Percentiles rank a stretch among this genome's conserved stretches.
These are phyloP conservation scores for Corbicula japonica DNA, from an alignment of 2,888 invertebrate species.

Conservation along the genomic window DNA sequence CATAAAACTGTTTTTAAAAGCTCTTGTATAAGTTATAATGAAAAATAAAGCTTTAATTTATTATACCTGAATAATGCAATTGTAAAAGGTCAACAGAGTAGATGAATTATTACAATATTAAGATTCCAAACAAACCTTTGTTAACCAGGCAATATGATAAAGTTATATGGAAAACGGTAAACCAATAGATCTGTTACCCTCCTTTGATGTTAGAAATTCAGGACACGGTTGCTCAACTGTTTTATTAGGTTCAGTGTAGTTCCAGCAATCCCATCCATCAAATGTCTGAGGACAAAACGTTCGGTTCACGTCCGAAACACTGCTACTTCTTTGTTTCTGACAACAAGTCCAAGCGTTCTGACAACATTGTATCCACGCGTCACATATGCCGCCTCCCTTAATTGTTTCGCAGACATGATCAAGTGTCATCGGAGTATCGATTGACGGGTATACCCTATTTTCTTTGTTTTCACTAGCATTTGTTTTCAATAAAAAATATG, in stretches of 20 bases:
- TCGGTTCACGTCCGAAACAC: constrained; percentile 36
- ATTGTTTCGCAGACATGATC: constrained; percentile 68
- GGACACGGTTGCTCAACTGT: constrained; percentile 72
- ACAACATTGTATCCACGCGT: constrained; percentile 76
- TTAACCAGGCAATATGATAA: too few species aligned
- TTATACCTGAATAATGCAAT: too few species aligned
- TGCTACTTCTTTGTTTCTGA: constrained; percentile 56
- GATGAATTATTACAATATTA: too few species aligned
- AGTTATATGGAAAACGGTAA: background rate
- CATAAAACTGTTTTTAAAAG: too few species aligned
- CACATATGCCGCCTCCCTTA: constrained; percentile 67
- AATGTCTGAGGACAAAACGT: constrained; percentile 76
- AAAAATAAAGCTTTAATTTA: too few species aligned
- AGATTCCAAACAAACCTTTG: too few species aligned
- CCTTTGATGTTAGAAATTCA: constrained; percentile 64
- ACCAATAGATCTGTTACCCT: constrained; percentile 6
- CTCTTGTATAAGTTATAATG: too few species aligned
- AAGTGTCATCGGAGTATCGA: constrained; percentile 26
- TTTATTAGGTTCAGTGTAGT: constrained; percentile 65
- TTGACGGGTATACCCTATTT: background rate
- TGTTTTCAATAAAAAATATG: constrained; percentile 12
- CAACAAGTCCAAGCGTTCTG: constrained; percentile 72
- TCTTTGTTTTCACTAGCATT: background rate
- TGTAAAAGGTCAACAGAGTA: too few species aligned
- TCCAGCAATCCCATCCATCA: constrained; percentile 82